These are phyloP conservation scores for Gordius sp. DNA, from an alignment of 2,888 invertebrate genomes.

Conservation along the genomic window DNA sequence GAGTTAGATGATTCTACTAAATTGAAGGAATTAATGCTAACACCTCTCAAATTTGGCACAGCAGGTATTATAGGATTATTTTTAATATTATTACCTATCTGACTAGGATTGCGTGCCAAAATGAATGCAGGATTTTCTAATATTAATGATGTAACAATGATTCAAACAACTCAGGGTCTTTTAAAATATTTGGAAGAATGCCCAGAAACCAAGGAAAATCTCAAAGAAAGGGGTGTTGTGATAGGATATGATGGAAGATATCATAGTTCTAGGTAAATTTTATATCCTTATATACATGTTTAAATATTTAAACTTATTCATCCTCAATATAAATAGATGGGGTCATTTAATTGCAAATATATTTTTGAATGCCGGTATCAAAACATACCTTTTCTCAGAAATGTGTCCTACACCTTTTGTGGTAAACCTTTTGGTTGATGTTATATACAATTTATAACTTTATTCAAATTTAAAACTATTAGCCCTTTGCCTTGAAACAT, in stretches of 20 bases:
- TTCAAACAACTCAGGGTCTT: constrained; percentile 76
- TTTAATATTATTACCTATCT: not conserved
- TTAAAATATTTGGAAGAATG: constrained; percentile 43
- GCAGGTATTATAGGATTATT: constrained; percentile 6
- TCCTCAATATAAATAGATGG: constrained; percentile 7
- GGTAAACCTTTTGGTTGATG: constrained; percentile 23
- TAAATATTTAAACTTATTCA: not conserved
- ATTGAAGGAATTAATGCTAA: not conserved
- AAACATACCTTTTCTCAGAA: constrained; percentile 50
- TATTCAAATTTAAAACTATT: constrained; percentile 9
- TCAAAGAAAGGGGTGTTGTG: constrained; percentile 42
- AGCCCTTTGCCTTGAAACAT: constrained; percentile 49
- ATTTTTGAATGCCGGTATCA: constrained; percentile 45
- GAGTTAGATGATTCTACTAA: not conserved
- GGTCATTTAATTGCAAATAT: constrained; percentile 60
- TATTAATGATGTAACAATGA: constrained; percentile 73
- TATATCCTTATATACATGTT: not conserved
- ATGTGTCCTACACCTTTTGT: constrained; percentile 75
- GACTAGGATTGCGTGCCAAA: constrained; percentile 45
- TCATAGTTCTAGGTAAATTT: constrained; percentile 52
- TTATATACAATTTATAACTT: not conserved
- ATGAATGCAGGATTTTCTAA: constrained; percentile 75
- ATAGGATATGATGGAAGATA: constrained; percentile 74
- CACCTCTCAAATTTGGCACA: constrained; percentile 2
- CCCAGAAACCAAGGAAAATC: constrained; percentile 34